Evolutionary conservation across 2,888 invertebrate genomes (phyloP).

Genomic region (Ligdia adustata): DNA sequence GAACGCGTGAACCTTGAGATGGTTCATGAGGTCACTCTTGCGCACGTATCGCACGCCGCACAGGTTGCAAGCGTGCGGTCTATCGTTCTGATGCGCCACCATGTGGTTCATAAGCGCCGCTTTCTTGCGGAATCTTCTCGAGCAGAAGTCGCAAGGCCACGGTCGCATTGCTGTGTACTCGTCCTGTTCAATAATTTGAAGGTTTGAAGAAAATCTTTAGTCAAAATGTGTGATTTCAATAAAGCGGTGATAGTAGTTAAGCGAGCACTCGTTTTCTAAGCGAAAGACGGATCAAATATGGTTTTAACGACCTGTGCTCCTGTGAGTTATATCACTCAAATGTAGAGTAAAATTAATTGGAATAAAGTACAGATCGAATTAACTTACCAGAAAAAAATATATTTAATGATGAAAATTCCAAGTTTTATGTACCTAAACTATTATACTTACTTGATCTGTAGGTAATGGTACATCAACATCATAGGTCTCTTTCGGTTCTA

Average conservation of each 20-base stretch:
- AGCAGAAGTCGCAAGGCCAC: constrained; percentile 94
- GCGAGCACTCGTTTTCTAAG: too few species aligned
- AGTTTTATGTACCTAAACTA: not conserved
- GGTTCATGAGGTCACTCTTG: constrained; percentile 92
- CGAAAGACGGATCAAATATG: too few species aligned
- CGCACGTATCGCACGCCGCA: constrained; percentile 92
- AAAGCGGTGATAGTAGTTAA: too few species aligned
- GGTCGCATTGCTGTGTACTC: constrained; percentile 90
- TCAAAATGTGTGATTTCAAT: not conserved
- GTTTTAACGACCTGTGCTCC: not conserved
- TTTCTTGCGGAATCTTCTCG: constrained; percentile 92
- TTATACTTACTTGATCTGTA: constrained; percentile 89
- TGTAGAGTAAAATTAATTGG: not conserved
- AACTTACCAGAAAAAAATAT: too few species aligned
- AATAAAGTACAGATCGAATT: too few species aligned
- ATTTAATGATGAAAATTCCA: too few species aligned
- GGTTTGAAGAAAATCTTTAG: not conserved
- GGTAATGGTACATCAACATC: constrained; percentile 91
- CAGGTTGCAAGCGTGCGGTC: constrained; percentile 92
- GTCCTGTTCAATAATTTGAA: constrained; percentile 65
- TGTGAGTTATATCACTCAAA: not conserved
- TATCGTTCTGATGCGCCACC: constrained; percentile 93
- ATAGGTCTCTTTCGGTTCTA: constrained; percentile 84
- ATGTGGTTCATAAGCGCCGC: constrained; percentile 93
- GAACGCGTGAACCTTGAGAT: constrained; percentile 91